phyloP scores from a whole-genome alignment of 2,888 invertebrate genomes.

The Eupithecia exiguata region DNA sequence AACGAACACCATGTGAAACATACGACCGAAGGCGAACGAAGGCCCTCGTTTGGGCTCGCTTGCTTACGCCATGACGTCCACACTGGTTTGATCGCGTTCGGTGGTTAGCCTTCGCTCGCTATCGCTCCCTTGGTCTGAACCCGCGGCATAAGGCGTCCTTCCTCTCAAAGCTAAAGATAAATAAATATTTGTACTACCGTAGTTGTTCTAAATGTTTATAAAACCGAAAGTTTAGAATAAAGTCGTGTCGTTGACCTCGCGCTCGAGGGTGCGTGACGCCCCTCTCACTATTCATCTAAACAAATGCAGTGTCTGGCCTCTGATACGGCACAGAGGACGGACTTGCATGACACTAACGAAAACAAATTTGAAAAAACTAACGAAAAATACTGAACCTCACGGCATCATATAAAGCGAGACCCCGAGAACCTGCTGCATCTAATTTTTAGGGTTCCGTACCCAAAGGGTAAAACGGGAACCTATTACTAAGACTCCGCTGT shows the following conservation, averaged over 20 bases:
- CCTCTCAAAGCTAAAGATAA: not conserved
- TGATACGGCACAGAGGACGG: not conserved
- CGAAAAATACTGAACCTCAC: not conserved
- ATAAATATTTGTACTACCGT: not conserved
- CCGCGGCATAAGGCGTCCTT: too few relatives aligned
- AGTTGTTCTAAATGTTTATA: conserved; percentile 15
- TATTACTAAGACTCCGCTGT: too few relatives aligned
- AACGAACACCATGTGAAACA: too few relatives aligned
- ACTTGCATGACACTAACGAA: not conserved
- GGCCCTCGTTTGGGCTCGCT: too few relatives aligned
- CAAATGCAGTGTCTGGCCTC: not conserved
- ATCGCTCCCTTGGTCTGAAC: too few relatives aligned
- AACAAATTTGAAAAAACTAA: not conserved
- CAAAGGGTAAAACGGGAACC: too few relatives aligned
- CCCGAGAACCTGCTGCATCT: not conserved
- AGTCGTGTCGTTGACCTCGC: conserved; percentile 33
- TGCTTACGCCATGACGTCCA: too few relatives aligned
- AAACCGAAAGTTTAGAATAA: conserved; percentile 17
- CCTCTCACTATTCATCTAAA: conserved; percentile 32
- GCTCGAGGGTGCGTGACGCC: conserved; percentile 30
- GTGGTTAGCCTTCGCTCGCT: too few relatives aligned
- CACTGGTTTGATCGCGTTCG: too few relatives aligned
- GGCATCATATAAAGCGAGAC: not conserved
- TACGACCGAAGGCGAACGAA: too few relatives aligned
- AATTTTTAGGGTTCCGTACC: too few relatives aligned